Conservation (phyloP, 2,797 vertebrate species). For the Chlorospingus semifuscus region DNA sequence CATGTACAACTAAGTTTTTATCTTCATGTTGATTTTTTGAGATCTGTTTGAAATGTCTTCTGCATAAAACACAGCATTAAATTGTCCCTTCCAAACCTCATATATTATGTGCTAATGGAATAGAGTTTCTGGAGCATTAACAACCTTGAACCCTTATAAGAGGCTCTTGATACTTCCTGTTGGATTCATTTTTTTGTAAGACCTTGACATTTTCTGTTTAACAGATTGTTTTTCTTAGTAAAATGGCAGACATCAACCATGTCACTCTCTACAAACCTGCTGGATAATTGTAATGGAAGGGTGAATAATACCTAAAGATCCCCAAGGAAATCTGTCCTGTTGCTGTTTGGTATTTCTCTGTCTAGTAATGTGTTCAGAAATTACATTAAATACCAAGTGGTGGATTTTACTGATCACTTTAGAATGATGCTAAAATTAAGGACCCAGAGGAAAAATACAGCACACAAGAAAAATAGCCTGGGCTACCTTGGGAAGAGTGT, state of each 20-base stretch:
- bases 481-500: accelerated
- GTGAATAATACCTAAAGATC: neutral
- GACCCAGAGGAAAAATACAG: neutral
- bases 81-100: neutral
- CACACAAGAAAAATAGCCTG: neutral
- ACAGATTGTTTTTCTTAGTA: neutral
- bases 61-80: neutral
- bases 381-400: neutral
- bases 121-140: neutral
- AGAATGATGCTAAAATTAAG: neutral
- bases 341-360: neutral
- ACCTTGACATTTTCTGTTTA: conserved; percentile 7
- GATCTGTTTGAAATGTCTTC: neutral
- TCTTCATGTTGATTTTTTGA: neutral
- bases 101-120: neutral
- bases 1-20: neutral
- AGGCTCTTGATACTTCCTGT: neutral
- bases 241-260: neutral
- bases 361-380: neutral
- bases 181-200: neutral
- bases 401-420: neutral
- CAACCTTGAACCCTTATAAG: neutral
- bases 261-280: conserved; percentile 13
- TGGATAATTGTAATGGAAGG: neutral
- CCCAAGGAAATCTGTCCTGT: neutral